Base-by-base conservation (phyloP, 2,888 invertebrate genomes). In the Hanleya hanleyi region DNA sequence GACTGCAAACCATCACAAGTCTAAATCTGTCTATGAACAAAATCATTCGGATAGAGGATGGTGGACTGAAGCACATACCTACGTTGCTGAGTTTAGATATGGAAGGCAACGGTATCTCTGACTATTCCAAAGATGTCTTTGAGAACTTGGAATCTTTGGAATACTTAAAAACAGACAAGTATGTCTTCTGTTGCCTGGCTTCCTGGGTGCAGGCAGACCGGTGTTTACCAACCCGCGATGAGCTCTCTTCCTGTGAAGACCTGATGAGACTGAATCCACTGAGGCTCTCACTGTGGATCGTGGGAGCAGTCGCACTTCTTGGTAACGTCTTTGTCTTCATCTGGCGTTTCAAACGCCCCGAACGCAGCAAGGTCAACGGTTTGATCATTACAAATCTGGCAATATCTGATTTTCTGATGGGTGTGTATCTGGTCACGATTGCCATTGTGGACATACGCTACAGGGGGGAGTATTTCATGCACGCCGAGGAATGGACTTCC, bases 331-430 rank as follows among this genome's bases (percentile, higher is more conserved):
- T 70, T 36, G 73, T 73, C 26, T 49, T 73, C n/a, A 26, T 66
- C 35, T 70, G 36, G 35, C 37, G 70, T 0, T 36, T 32, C 12
- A 26, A 36, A 18, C 87, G 69, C 78, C 64, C 35, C 35, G 64
- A 64, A 15, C 15, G 38, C 3, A 57, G 57, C 26, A 22, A 29
- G 26, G 38, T 49, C 22, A 38, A 67, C 47, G 64, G 61, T 1
- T 66, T 79, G 72, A 81, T 91, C 81, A 83, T 87, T 7, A 76
- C 85, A 7, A 83, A 84, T 6, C 51, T 87, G 22, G 86, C 85
- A 4, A 81, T 81, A 49, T 83, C 86, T 1, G 87, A 87, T 66
- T 80, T 86, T 41, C 71, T 87, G 1, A 87, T 87, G 87, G 87
- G 87, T 0, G 69, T 87, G 5, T 87, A 87, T 69, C 75, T 87